Evolutionary conservation across 2,888 invertebrate genomes (phyloP).

Genomic region (Trichopria drosophilae): DNA sequence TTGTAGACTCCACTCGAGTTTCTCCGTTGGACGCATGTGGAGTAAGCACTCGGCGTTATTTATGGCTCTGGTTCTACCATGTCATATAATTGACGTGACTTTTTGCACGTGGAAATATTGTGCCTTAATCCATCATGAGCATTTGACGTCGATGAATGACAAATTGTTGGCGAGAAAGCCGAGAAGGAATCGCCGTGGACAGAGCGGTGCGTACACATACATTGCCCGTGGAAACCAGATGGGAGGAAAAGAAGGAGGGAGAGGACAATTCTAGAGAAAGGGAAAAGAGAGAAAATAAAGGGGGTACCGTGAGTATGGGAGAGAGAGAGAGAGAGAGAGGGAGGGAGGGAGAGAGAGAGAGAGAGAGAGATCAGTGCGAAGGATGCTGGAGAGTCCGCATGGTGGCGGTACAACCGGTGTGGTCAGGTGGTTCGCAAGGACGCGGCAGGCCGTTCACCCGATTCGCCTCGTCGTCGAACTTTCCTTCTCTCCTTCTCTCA

Average conservation of each 20-base stretch:
- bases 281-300: constrained; percentile 11
- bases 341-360: constrained; percentile 13
- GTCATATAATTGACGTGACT: constrained; percentile 22
- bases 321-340: constrained; percentile 17
- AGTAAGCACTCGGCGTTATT: too few relatives aligned
- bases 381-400: constrained; percentile 53
- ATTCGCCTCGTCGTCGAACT: constrained; percentile 40
- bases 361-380: constrained; percentile 31
- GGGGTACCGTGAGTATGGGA: constrained; percentile 16
- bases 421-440: constrained; percentile 58
- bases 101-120: constrained; percentile 23
- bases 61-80: too few relatives aligned
- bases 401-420: constrained; percentile 55
- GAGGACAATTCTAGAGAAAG: too few relatives aligned
- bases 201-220: constrained; percentile 16
- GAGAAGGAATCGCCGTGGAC: neutral
- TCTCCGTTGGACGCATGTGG: too few relatives aligned
- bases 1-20: too few relatives aligned
- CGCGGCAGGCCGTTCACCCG: constrained; percentile 57
- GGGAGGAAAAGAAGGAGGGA: constrained; percentile 33
- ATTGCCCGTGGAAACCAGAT: constrained; percentile 13
- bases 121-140: constrained; percentile 2
- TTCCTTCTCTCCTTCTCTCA: constrained; percentile 15
- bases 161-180: constrained; percentile 15
- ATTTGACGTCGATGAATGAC: constrained; percentile 27